These are phyloP conservation scores for Spongia lamella DNA, from an alignment of 37 sponge, comb jelly and placozoan species.

Conservation along the genomic window DNA sequence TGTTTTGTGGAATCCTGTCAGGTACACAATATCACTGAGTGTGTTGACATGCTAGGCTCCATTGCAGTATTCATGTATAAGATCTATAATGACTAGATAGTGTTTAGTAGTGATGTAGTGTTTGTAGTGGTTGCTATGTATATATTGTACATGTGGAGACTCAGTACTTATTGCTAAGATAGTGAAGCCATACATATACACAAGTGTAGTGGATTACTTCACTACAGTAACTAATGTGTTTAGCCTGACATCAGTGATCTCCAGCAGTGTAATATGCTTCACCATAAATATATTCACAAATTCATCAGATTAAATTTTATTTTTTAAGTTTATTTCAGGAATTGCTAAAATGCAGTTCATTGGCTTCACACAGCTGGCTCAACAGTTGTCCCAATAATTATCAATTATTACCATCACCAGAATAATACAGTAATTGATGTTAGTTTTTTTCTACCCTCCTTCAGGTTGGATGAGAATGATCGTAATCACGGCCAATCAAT, in stretches of 20 bases:
- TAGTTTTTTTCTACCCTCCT: background rate
- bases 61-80: too few species aligned
- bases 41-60: too few species aligned
- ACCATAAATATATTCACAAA: too few species aligned
- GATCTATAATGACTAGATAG: background rate
- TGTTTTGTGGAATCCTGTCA: slow-evolving; percentile 66
- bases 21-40: too few species aligned
- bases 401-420: background rate
- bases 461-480: slow-evolving; percentile 50
- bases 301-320: too few species aligned
- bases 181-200: background rate
- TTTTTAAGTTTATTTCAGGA: too few species aligned
- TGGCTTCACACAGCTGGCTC: background rate
- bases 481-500: slow-evolving; percentile 47
- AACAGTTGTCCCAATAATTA: background rate
- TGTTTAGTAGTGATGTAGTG: background rate
- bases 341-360: background rate
- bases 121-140: too few species aligned
- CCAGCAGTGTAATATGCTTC: too few species aligned
- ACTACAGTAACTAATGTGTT: too few species aligned
- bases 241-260: too few species aligned
- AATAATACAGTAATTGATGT: background rate
- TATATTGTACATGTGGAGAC: too few species aligned
- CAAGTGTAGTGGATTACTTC: background rate
- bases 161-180: too few species aligned